Conservation (phyloP, 2,113 vertebrate genomes). For the Aspidoscelis tigris region DNA sequence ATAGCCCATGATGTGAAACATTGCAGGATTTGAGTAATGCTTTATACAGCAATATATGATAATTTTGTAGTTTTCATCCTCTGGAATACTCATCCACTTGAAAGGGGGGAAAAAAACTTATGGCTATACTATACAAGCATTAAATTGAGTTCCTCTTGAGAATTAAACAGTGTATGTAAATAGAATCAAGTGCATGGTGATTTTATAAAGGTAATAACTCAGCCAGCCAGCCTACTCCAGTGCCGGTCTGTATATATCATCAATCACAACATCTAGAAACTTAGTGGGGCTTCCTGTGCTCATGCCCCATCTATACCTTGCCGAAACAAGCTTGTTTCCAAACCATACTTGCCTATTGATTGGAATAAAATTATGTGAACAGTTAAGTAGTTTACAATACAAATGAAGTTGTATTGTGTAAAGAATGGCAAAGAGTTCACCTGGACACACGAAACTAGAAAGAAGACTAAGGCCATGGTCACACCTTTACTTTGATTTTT, state of each 20-base stretch:
- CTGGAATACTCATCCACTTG: conserved; percentile 40
- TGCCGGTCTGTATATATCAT: background rate
- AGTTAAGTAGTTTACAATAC: background rate
- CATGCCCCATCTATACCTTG: background rate
- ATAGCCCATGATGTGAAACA: conserved; percentile 73
- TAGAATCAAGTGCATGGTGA: conserved; percentile 15
- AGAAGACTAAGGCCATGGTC: too few relatives aligned
- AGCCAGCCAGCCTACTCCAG: background rate
- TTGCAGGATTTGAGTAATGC: conserved; percentile 66
- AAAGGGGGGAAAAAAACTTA: conserved; percentile 54
- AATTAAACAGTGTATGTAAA: conserved; percentile 54
- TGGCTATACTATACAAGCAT: conserved; percentile 32
- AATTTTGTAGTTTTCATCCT: conserved; percentile 59
- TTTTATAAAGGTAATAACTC: background rate
- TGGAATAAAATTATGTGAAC: background rate
- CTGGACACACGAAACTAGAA: too few relatives aligned
- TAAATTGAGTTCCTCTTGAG: conserved; percentile 52
- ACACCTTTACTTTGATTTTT: too few relatives aligned
- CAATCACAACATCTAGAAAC: background rate
- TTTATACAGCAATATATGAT: conserved; percentile 53
- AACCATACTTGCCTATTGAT: background rate
- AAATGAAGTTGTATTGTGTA: background rate
- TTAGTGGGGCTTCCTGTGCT: background rate
- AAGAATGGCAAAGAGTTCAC: background rate
- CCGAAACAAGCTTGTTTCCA: background rate